A percentile compares a stretch with the other conserved stretches of the same genome.
These are phyloP conservation scores for Muntiacus reevesi DNA, from an alignment of 2,113 vertebrate genomes.

Conservation along the genomic window DNA sequence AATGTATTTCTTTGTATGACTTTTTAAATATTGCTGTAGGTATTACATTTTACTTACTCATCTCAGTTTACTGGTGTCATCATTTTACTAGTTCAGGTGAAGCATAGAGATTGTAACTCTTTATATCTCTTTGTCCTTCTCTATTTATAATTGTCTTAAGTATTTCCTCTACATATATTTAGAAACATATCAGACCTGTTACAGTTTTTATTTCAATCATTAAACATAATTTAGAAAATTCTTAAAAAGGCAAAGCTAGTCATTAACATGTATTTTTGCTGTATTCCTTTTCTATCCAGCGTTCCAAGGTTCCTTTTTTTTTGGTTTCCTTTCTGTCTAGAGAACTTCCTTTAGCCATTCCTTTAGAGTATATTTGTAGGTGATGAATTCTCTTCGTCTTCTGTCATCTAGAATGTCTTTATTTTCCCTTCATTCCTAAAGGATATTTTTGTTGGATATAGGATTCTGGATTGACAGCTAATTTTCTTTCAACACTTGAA, in stretches of 20 bases:
- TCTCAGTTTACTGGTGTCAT: background rate
- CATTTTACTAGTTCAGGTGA: background rate
- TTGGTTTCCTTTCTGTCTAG: background rate
- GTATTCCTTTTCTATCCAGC: background rate
- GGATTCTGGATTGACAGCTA: background rate
- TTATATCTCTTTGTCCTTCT: background rate
- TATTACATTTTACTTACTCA: background rate
- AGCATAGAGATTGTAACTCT: background rate
- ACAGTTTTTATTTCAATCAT: conserved; percentile 20
- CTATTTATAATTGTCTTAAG: background rate
- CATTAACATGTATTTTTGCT: background rate
- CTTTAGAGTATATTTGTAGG: background rate
- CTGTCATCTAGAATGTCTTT: background rate
- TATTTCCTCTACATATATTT: background rate
- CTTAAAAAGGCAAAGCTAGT: background rate
- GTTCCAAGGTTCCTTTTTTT: background rate
- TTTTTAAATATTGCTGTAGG: background rate
- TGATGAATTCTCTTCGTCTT: background rate
- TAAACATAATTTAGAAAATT: conserved; percentile 1
- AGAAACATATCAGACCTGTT: background rate
- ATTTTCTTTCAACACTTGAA: background rate
- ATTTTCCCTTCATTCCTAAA: background rate
- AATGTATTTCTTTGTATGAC: background rate
- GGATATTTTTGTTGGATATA: background rate
- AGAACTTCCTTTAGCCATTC: background rate